phyloP scores from a whole-genome alignment of 2,888 invertebrate genomes.

The Seladonia tumulorum region DNA sequence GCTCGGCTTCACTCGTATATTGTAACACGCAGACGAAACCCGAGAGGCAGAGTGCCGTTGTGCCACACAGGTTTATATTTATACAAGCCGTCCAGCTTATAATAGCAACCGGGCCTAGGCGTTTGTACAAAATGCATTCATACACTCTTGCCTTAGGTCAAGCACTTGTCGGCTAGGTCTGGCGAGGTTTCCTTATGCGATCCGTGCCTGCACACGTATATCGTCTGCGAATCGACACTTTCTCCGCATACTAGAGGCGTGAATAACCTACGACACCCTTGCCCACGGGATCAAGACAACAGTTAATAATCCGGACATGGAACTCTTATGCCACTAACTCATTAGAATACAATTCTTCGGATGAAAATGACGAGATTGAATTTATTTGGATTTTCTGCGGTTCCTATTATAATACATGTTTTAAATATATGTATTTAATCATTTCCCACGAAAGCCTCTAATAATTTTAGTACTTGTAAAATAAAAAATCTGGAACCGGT shows the following conservation, averaged over 20 bases:
- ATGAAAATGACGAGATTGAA: too few species aligned
- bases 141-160: constrained; percentile 77
- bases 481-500: too few species aligned
- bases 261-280: constrained; percentile 11
- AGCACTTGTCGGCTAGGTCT: constrained; percentile 67
- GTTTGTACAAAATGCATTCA: constrained; percentile 78
- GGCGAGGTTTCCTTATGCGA: constrained; percentile 62
- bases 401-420: too few species aligned
- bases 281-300: constrained; percentile 9
- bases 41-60: constrained; percentile 77
- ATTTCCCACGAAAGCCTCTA: too few species aligned
- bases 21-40: constrained; percentile 81
- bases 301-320: neutral
- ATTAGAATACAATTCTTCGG: too few species aligned
- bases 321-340: neutral
- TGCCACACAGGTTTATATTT: constrained; percentile 81
- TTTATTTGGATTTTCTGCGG: too few species aligned
- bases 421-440: too few species aligned
- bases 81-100: constrained; percentile 79
- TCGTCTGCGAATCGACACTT: constrained; percentile 47
- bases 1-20: constrained; percentile 70
- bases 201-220: constrained; percentile 1
- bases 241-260: constrained; percentile 16
- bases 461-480: too few species aligned
- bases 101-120: constrained; percentile 76